phyloP scores from a whole-genome alignment of 2,888 invertebrate genomes.

The Hecatera dysodea region DNA sequence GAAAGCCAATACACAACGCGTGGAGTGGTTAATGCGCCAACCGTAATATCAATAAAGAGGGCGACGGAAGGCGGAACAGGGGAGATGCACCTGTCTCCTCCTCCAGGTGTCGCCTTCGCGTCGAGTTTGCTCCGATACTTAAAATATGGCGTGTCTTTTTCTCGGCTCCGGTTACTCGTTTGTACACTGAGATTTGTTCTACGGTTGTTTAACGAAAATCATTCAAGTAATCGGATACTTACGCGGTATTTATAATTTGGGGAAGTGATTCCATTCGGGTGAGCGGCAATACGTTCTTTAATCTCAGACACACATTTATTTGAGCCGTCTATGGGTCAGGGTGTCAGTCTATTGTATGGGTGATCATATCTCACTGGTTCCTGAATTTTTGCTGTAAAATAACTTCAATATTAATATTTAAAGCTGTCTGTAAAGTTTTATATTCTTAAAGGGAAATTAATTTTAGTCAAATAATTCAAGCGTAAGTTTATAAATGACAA shows the following conservation, averaged over 20 bases:
- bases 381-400: conserved; percentile 15
- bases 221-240: conserved; percentile 72
- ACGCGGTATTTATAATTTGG: conserved; percentile 36
- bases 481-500: conserved; percentile 25
- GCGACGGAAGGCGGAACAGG: conserved; percentile 68
- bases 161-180: conserved; percentile 83
- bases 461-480: conserved; percentile 7
- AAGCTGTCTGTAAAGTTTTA: background rate
- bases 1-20: conserved; percentile 83
- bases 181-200: conserved; percentile 80
- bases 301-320: conserved; percentile 19
- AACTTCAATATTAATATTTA: background rate
- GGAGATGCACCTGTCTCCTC: conserved; percentile 75
- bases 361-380: background rate
- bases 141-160: conserved; percentile 88
- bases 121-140: conserved; percentile 84
- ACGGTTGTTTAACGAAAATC: conserved; percentile 74
- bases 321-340: conserved; percentile 17
- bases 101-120: conserved; percentile 78
- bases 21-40: conserved; percentile 85
- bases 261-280: conserved; percentile 26
- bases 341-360: conserved; percentile 12
- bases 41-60: conserved; percentile 87
- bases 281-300: background rate
- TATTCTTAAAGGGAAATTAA: conserved; percentile 20